These are phyloP conservation scores for Poeciliopsis retropinna DNA, from an alignment of 2,113 vertebrate species.

Conservation along the genomic window DNA sequence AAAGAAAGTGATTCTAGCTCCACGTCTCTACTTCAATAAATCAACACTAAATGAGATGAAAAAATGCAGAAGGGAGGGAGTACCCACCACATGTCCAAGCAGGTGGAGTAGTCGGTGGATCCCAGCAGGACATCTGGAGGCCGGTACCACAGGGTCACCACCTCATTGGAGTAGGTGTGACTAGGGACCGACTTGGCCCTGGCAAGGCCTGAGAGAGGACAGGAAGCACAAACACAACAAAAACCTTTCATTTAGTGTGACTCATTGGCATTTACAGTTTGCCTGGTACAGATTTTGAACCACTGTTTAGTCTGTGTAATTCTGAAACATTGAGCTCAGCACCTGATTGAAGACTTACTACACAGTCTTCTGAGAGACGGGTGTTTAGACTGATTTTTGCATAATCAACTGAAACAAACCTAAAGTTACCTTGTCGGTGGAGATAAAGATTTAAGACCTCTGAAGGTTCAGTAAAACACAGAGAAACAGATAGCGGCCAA, in stretches of 20 bases:
- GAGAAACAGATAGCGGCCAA: slow-evolving; percentile 14
- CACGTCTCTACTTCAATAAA: not conserved
- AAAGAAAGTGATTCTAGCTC: no score
- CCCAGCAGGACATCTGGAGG: slow-evolving; percentile 96
- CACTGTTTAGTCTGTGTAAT: no score
- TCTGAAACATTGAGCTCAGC: no score
- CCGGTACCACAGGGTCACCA: slow-evolving; percentile 97
- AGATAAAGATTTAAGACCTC: slow-evolving; percentile 40
- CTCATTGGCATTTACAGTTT: no score
- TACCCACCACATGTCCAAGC: slow-evolving; percentile 97
- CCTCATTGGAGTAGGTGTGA: slow-evolving; percentile 98
- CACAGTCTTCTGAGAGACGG: not conserved
- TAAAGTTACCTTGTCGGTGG: slow-evolving; percentile 37
- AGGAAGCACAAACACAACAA: not conserved
- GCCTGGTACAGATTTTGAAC: no score
- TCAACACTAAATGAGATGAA: slow-evolving; percentile 1
- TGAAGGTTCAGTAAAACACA: slow-evolving; percentile 7
- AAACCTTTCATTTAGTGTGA: not conserved
- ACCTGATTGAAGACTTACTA: not conserved
- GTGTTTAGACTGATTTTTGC: slow-evolving; percentile 18
- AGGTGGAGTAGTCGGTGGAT: slow-evolving; percentile 97
- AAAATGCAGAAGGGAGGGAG: slow-evolving; percentile 17
- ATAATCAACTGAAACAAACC: slow-evolving; percentile 29
- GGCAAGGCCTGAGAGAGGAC: slow-evolving; percentile 85
- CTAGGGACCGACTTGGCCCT: slow-evolving; percentile 96